Evolutionary conservation across 2,888 invertebrate genomes (phyloP).

Genomic region (Tetragonula carbonaria): DNA sequence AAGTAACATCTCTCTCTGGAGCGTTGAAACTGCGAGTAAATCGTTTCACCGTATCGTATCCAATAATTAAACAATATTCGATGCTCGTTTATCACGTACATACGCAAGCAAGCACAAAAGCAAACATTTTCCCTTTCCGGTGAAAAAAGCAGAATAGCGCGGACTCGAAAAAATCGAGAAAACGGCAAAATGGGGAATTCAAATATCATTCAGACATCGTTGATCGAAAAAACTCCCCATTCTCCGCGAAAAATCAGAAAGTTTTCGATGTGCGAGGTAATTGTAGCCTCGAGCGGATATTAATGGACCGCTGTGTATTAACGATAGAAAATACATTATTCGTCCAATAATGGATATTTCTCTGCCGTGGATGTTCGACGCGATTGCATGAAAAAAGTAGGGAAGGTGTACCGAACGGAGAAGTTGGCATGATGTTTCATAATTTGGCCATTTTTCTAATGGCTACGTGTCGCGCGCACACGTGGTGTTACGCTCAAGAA

Average conservation of each 20-base stretch:
- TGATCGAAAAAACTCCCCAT: conserved; percentile 8
- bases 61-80: neutral
- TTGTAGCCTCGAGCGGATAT: conserved; percentile 11
- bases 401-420: no score
- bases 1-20: no score
- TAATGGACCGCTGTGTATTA: conserved; percentile 27
- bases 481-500: neutral
- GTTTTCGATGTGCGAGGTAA: conserved; percentile 7
- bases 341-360: conserved; percentile 34
- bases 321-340: conserved; percentile 31
- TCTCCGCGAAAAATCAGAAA: conserved; percentile 37
- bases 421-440: conserved; percentile 12
- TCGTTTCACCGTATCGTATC: neutral
- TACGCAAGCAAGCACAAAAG: neutral
- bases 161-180: neutral
- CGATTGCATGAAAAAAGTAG: conserved; percentile 2
- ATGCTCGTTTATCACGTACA: neutral
- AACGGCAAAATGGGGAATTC: neutral
- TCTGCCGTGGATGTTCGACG: neutral
- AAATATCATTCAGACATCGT: neutral
- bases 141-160: no score
- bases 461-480: conserved; percentile 5
- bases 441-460: conserved; percentile 13
- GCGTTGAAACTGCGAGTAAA: neutral
- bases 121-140: neutral